Evolutionary conservation across 1,140 invertebrate species (phyloP).

Genomic region (Hypsibius dujardini): DNA sequence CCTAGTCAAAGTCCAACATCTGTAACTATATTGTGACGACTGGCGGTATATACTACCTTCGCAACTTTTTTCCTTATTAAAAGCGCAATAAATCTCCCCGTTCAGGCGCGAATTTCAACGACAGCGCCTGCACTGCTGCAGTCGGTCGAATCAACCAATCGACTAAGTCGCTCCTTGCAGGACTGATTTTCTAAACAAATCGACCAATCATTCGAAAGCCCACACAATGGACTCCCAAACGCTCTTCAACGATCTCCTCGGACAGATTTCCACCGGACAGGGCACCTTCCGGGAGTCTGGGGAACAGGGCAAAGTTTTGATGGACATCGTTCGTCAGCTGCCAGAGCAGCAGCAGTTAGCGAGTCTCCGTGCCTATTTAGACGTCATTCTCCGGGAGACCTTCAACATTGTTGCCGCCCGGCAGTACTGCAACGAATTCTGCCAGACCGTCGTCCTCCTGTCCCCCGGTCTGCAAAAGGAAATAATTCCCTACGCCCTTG

Average conservation of each 20-base stretch:
- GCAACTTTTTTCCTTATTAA: too few relatives aligned
- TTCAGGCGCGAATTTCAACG: too few relatives aligned
- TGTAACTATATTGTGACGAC: too few relatives aligned
- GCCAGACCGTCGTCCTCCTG: background rate
- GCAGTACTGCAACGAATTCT: background rate
- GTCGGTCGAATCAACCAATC: too few relatives aligned
- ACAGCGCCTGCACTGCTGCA: too few relatives aligned
- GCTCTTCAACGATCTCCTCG: background rate
- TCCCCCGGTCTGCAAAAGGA: background rate
- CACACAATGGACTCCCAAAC: too few relatives aligned
- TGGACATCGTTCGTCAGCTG: slow-evolving; percentile 1
- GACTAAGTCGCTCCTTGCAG: too few relatives aligned
- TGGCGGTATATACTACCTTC: too few relatives aligned
- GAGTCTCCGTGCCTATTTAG: background rate
- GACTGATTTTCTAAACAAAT: too few relatives aligned
- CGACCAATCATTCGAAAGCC: too few relatives aligned
- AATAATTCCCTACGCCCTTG: background rate
- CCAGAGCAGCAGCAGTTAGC: background rate
- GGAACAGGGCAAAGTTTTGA: slow-evolving; percentile 2
- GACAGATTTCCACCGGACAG: background rate
- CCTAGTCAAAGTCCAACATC: too few relatives aligned
- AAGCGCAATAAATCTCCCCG: too few relatives aligned
- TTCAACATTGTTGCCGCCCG: slow-evolving; percentile 13
- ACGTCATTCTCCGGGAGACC: slow-evolving; percentile 4
- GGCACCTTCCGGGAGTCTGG: slow-evolving; percentile 12